Base-by-base conservation (phyloP, 1,140 invertebrate species). In the Sarcophaga bullata region DNA sequence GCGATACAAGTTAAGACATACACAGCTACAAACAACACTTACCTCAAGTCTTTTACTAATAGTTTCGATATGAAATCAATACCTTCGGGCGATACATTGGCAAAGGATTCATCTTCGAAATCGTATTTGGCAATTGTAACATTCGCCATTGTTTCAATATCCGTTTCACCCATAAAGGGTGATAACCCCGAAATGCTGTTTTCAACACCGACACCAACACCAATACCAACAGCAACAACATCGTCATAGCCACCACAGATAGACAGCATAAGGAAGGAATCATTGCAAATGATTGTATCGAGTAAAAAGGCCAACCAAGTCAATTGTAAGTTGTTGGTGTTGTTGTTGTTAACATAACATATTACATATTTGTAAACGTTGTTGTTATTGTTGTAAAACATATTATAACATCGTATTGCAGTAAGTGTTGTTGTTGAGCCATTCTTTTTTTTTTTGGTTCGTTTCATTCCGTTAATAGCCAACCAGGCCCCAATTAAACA, bases 81-180 rank as follows among this genome's bases (percentile, higher is more conserved):
- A 73, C 97, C 97, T 85, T 97, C 95, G 72, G 95, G 94, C 4
- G 97, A 98, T 84, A 98, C 97, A 84, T 96, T 95, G n/a, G 95
- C 94, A 91, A 98, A 98, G 47, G 95, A 95, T 90, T 98, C 97
- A 89, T 98, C 97, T 85, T 98, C 97, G 90, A 97, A 98, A 90
- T 98, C 97, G 86, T 97, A 98, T 89, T 97, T 97, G 15, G 96
- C 96, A 85, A 97, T 94, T 5, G 97, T 98, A 1, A 99, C 97
- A 90, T 98, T 99, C 1, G 96, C 96, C 96, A 98, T 98, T 11
- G 98, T 99, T 91, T 99, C 97, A 83, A 97, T 93, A 90, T 99
- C 98, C 80, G 95, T 98, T 87, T 98, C 97, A 9, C 98, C 98
- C 96, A 99, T 98, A 91, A 99, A 99, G 17, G 98, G 98, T 46